These are phyloP conservation scores for Adelosebastes latens DNA, from an alignment of 2,797 vertebrate genomes.

Conservation along the genomic window DNA sequence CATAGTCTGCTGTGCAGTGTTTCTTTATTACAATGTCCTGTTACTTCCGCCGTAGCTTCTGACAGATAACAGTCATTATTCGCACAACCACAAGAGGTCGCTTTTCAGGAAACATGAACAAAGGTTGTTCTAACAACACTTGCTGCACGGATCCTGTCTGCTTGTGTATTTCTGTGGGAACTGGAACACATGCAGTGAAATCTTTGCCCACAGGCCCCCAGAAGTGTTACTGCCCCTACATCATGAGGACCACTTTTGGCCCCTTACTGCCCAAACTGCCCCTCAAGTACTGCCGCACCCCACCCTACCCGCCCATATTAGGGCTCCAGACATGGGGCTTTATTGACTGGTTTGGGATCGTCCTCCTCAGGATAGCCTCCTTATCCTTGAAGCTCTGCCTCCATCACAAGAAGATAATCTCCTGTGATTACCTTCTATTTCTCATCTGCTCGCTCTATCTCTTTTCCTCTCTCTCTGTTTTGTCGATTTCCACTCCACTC, in stretches of 20 bases:
- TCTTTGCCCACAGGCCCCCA: conserved; percentile 39
- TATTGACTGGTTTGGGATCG: conserved; percentile 80
- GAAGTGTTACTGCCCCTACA: conserved; percentile 33
- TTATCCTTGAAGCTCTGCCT: conserved; percentile 74
- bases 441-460: conserved; percentile 63
- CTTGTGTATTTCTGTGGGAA: conserved; percentile 64
- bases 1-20: neutral
- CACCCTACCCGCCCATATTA: conserved; percentile 52
- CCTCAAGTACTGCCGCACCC: conserved; percentile 34
- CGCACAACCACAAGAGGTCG: neutral
- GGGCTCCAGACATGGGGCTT: conserved; percentile 63
- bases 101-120: neutral
- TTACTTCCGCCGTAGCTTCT: neutral
- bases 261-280: conserved; percentile 58
- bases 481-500: conserved; percentile 69
- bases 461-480: conserved; percentile 59
- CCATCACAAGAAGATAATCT: conserved; percentile 85
- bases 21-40: neutral
- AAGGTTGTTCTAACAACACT: neutral
- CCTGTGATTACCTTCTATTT: conserved; percentile 83
- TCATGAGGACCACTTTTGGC: conserved; percentile 62
- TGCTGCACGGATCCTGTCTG: too few relatives aligned
- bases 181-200: conserved; percentile 70
- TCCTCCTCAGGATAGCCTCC: conserved; percentile 74
- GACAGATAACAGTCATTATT: neutral